A percentile compares a stretch with the other conserved stretches of the same genome.
These are phyloP conservation scores for Muscicapa comitata DNA, from an alignment of 2,797 vertebrate genomes.

Conservation along the genomic window DNA sequence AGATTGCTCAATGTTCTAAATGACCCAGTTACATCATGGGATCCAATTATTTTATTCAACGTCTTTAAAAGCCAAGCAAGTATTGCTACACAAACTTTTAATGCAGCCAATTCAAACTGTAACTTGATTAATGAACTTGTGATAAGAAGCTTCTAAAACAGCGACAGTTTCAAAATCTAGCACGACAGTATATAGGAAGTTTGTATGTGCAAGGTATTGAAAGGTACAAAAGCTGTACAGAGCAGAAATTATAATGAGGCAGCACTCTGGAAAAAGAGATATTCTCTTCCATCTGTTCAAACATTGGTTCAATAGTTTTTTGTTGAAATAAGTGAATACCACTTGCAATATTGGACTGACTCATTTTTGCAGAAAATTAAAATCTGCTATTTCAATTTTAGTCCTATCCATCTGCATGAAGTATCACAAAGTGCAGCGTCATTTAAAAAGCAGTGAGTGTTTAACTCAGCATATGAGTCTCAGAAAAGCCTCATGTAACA, in stretches of 20 bases:
- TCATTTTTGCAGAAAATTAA: background rate
- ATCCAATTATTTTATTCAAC: background rate
- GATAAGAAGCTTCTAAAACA: background rate
- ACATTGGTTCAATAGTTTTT: background rate
- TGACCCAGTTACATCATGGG: background rate
- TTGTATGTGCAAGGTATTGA: background rate
- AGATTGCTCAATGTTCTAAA: background rate
- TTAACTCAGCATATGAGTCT: background rate
- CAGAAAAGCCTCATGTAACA: background rate
- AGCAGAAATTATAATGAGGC: background rate
- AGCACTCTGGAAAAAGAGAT: background rate
- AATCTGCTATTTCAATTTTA: background rate
- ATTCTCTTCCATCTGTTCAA: background rate
- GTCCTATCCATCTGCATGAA: background rate
- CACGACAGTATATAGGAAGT: background rate
- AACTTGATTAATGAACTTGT: background rate
- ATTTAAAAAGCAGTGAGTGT: background rate
- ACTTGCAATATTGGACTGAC: background rate
- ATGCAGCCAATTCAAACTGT: background rate
- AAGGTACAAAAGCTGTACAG: background rate
- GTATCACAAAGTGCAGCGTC: fast-evolving
- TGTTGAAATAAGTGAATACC: background rate
- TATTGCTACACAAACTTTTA: background rate
- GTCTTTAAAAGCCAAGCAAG: background rate
- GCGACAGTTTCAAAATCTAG: background rate